Conservation (phyloP, 2,113 vertebrate genomes). For the Gnathochromis pfefferi region DNA sequence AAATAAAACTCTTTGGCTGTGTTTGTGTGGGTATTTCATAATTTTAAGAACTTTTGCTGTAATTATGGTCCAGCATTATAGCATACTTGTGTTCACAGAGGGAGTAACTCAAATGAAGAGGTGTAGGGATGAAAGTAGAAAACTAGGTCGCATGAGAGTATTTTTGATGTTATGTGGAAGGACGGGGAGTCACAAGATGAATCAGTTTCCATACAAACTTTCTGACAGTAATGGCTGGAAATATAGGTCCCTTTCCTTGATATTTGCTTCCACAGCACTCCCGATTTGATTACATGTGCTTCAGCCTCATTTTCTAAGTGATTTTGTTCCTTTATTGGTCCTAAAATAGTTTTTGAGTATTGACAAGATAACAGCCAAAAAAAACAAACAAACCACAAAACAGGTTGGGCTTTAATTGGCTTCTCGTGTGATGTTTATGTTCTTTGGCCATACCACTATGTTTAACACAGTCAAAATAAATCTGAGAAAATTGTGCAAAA, state of each 20-base stretch:
- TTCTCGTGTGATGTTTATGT: background rate
- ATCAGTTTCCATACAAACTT: conserved; percentile 34
- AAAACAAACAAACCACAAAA: background rate
- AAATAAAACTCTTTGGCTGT: background rate
- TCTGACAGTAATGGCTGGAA: conserved; percentile 32
- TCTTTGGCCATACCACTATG: background rate
- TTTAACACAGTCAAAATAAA: background rate
- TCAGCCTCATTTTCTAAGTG: background rate
- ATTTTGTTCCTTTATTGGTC: background rate
- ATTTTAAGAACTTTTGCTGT: conserved; percentile 1
- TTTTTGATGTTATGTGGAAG: conserved; percentile 20
- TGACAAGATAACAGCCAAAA: background rate
- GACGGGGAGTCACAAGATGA: background rate
- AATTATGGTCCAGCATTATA: conserved; percentile 15
- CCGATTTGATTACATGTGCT: background rate
- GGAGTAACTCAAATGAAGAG: conserved; percentile 25
- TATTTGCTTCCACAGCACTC: background rate
- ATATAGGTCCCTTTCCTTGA: background rate
- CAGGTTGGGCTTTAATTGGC: background rate
- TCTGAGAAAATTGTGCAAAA: background rate
- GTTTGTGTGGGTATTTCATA: conserved; percentile 2
- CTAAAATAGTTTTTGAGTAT: background rate
- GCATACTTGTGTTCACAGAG: conserved; percentile 17
- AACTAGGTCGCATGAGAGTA: conserved; percentile 35
- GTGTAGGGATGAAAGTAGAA: conserved; percentile 4